These are phyloP conservation scores for Brachionus calyciflorus DNA, from an alignment of 1,140 invertebrate genomes.

Conservation along the genomic window DNA sequence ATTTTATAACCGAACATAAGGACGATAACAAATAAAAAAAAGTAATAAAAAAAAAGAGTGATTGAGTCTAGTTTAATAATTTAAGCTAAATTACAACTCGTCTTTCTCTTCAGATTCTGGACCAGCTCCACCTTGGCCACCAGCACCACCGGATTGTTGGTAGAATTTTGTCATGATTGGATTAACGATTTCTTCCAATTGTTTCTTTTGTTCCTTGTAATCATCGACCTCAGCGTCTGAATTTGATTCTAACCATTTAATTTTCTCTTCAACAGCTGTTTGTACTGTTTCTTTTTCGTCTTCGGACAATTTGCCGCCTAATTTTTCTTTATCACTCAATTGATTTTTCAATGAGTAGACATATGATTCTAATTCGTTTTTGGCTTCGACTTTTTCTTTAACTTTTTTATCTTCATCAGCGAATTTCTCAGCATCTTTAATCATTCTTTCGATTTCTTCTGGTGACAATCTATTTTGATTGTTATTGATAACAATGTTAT, in stretches of 20 bases:
- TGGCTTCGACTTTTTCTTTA: constrained; percentile 91
- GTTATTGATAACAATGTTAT: constrained; percentile 98
- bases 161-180: constrained; percentile 97
- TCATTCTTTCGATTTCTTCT: constrained; percentile 97
- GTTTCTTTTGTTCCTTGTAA: constrained; percentile 94
- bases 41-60: not conserved
- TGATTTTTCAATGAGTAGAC: constrained; percentile 98
- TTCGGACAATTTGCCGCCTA: constrained; percentile 83
- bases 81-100: constrained; percentile 44
- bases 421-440: constrained; percentile 95
- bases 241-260: constrained; percentile 96
- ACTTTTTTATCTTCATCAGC: constrained; percentile 96
- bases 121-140: not conserved
- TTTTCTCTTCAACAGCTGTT: constrained; percentile 86
- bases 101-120: constrained; percentile 45
- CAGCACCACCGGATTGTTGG: constrained; percentile 66
- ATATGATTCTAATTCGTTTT: constrained; percentile 84
- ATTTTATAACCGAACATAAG: too few species aligned
- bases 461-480: constrained; percentile 93
- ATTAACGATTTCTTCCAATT: constrained; percentile 88
- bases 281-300: constrained; percentile 94
- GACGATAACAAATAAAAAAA: not conserved
- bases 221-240: constrained; percentile 88
- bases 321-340: constrained; percentile 83
- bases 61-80: constrained; percentile 1